These are phyloP conservation scores for Dioctria rufipes DNA, from an alignment of 2,888 invertebrate species.

Conservation along the genomic window DNA sequence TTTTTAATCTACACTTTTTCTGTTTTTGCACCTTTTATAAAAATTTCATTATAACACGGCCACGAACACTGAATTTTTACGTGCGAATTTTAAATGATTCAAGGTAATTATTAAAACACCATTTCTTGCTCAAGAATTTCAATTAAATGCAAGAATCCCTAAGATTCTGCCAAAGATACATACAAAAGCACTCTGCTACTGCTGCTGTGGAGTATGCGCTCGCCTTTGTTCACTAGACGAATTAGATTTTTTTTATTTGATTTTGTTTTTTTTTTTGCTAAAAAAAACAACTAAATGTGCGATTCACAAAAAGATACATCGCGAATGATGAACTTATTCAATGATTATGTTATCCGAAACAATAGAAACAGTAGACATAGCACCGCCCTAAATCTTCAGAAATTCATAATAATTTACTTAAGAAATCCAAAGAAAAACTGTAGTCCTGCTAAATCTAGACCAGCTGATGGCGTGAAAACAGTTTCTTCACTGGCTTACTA, in stretches of 20 bases:
- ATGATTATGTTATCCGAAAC: neutral
- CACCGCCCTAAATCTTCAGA: neutral
- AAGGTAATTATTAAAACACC: too few species aligned
- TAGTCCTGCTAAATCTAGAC: neutral
- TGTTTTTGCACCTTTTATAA: neutral
- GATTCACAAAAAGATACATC: too few species aligned
- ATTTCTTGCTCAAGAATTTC: too few species aligned
- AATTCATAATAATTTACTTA: neutral
- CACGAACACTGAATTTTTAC: too few species aligned
- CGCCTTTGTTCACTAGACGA: conserved; percentile 29
- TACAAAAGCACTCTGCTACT: conserved; percentile 2
- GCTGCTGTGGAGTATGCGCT: conserved; percentile 25
- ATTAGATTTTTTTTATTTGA: neutral
- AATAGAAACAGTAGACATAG: neutral
- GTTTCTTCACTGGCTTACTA: conserved; percentile 1
- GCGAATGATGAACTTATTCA: neutral
- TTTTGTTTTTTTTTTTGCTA: too few species aligned
- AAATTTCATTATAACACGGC: too few species aligned
- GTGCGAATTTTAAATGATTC: too few species aligned
- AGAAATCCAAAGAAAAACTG: neutral
- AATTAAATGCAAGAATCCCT: conserved; percentile 6
- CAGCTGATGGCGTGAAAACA: conserved; percentile 42
- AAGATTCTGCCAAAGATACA: neutral
- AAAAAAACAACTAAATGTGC: too few species aligned
- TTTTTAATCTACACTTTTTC: neutral